Evolutionary conservation across 2,888 invertebrate genomes (phyloP), one percentile per base, ranked within the genome.

Genomic region (Trachelus tabidus): DNA sequence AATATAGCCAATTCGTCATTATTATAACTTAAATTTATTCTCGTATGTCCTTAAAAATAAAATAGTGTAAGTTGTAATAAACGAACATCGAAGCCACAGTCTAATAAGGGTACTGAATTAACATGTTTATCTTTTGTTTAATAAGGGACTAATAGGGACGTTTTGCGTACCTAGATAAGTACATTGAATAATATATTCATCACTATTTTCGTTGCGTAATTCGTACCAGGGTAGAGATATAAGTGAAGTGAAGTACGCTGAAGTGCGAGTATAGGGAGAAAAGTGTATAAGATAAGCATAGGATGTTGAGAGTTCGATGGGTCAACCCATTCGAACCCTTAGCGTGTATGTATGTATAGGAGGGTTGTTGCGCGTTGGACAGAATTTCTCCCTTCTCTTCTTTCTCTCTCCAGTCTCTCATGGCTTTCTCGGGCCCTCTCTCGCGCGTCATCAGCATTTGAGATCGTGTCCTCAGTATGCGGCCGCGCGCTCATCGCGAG

Each of bases 401-500:
- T 73, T n/a, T 68, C 75, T 75, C 40, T 68, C 73, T n/a, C 12
- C 23, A 4, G 35, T 31, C 34, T 34, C n/a, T 73, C 34, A n/a
- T 34, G 75, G 31, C 40, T 56, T 75, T 56, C 73, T 56, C 71
- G 40, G 75, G 35, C 69, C 69, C 73, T 74, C 56, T 71, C 69
- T 76, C 68, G 31, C 73, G 34, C 74, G 68, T 37, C n/a, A 75
- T 77, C 73, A 69, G 33, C 76, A 77, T 40, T 71, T 15, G 76
- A 71, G 73, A 74, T 78, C 75, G 73, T 69, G 73, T 75, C 68
- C 85, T 85, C 87, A 89, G 88, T 89, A 85, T 81, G 85, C 85
- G 84, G 82, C 85, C 86, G 87, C 87, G 87, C 87, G 84, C 84
- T 86, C 85, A 80, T 82, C 83, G 87, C 79, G 87, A 83, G 83